Base-by-base conservation (phyloP, 2,888 invertebrate genomes). In the Pyrrhia umbra region DNA sequence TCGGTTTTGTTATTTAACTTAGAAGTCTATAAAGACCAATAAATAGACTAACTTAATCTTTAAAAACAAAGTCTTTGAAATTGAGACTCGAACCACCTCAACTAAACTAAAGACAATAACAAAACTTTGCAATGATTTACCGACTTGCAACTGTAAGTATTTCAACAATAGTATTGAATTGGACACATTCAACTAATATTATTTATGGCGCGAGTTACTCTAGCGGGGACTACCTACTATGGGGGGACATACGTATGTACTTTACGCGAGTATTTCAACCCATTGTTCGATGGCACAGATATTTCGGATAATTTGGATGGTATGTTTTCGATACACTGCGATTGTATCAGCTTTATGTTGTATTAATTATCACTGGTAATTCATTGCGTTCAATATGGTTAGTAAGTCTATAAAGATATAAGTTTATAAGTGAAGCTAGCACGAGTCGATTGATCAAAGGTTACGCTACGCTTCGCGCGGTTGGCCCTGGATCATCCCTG, bases 141-240 rank as follows among this genome's bases (percentile, higher is more conserved):
- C 27, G 63, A 72, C 49, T 55, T 61, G 56, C 64, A 70, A 60
- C 64, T 51, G 70, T 76, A 79, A 82, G 76, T 80, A 81, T 84
- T 83, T 80, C 81, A 79, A 82, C 81, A 80, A 82, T 80, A 79
- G 72, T 82, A 85, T 85, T 86, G 82, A 86, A 86, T 85, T 75
- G 77, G 83, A 82, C 85, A 85, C 78, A 81, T 85, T 83, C 84
- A 81, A 83, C 76, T 78, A 81, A 82, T 81, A 75, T 83, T 83
- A 85, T 85, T 86, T 86, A 86, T 86, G 83, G 80, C 76, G 47
- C 60, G 85, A 86, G 81, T 86, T 86, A 65, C 73, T 75, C 69
- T 81, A 75, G 75, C 67, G 69, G 68, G 49, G 81, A 84, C 81
- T 79, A 45, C 37, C 15, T 46, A 39, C 15, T 57, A 25, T 34